Conservation (phyloP, 2,888 invertebrate genomes). For the Nowickia ferox region DNA sequence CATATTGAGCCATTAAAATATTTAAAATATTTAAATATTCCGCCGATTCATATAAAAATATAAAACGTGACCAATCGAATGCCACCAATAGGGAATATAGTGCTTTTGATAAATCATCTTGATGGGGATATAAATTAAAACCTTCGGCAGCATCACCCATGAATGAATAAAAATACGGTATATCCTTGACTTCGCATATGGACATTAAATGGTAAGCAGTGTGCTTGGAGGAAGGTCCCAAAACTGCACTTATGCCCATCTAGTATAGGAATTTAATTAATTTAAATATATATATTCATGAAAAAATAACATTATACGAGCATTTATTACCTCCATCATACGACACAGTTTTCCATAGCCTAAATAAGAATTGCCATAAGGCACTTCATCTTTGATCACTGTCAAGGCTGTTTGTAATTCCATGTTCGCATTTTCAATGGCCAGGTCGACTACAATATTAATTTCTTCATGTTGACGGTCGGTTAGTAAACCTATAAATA, state of each 20-base stretch:
- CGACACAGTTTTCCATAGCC: conserved; percentile 84
- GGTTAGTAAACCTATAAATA: conserved; percentile 77
- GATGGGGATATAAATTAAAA: conserved; percentile 89
- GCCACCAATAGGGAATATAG: conserved; percentile 87
- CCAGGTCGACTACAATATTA: conserved; percentile 79
- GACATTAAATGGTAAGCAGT: conserved; percentile 91
- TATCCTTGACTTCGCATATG: conserved; percentile 91
- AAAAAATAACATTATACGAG: neutral
- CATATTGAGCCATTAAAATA: conserved; percentile 88
- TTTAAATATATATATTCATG: neutral
- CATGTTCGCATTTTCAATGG: conserved; percentile 79
- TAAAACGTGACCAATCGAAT: conserved; percentile 92
- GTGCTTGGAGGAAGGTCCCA: conserved; percentile 90
- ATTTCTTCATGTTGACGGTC: conserved; percentile 79
- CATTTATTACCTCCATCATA: conserved; percentile 84
- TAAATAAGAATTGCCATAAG: conserved; percentile 85
- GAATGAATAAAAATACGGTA: conserved; percentile 92
- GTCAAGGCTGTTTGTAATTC: conserved; percentile 71
- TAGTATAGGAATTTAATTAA: conserved; percentile 73
- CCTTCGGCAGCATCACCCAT: conserved; percentile 87
- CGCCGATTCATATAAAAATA: conserved; percentile 86
- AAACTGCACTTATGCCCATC: conserved; percentile 90
- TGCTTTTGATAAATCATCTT: conserved; percentile 86
- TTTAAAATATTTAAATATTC: conserved; percentile 88
- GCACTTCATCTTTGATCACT: conserved; percentile 80